These are phyloP conservation scores for Siderastrea siderea DNA, from an alignment of 92 coral and sea anemone species.

Conservation along the genomic window DNA sequence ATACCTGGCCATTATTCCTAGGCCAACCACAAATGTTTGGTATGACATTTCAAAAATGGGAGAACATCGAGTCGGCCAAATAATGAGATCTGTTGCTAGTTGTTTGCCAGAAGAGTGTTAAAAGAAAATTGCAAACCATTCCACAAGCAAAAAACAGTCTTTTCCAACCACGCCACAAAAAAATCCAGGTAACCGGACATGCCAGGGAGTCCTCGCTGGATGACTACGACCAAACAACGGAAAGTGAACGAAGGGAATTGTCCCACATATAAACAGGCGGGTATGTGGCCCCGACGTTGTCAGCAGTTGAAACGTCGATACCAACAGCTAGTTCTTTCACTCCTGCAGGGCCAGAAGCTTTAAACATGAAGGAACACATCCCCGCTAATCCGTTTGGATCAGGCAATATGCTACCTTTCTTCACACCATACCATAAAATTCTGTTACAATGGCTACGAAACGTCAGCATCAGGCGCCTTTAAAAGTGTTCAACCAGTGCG, in stretches of 20 bases:
- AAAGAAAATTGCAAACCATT: constrained; percentile 16
- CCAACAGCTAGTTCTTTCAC: not conserved
- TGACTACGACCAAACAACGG: constrained; percentile 56
- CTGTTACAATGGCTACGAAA: constrained; percentile 14
- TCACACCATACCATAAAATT: constrained; percentile 3
- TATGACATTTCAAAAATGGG: constrained; percentile 59
- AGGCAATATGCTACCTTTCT: not conserved
- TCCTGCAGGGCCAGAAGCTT: not conserved
- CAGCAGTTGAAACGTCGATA: not conserved
- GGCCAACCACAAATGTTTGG: constrained; percentile 27
- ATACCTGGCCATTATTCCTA: constrained; percentile 34
- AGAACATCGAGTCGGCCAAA: constrained; percentile 46
- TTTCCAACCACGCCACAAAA: constrained; percentile 38
- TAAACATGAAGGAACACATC: not conserved
- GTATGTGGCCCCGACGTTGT: not conserved
- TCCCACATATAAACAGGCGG: constrained; percentile 59
- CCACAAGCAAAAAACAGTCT: constrained; percentile 23
- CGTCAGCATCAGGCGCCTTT: constrained; percentile 33
- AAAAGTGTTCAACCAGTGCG: constrained; percentile 48
- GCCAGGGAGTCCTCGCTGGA: constrained; percentile 62
- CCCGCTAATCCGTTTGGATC: not conserved
- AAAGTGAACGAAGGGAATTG: constrained; percentile 36
- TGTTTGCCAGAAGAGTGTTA: constrained; percentile 31
- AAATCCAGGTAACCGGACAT: constrained; percentile 53
- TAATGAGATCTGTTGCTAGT: constrained; percentile 57